Conservation (phyloP, 2,888 invertebrate genomes). For the Chorisops tibialis region DNA sequence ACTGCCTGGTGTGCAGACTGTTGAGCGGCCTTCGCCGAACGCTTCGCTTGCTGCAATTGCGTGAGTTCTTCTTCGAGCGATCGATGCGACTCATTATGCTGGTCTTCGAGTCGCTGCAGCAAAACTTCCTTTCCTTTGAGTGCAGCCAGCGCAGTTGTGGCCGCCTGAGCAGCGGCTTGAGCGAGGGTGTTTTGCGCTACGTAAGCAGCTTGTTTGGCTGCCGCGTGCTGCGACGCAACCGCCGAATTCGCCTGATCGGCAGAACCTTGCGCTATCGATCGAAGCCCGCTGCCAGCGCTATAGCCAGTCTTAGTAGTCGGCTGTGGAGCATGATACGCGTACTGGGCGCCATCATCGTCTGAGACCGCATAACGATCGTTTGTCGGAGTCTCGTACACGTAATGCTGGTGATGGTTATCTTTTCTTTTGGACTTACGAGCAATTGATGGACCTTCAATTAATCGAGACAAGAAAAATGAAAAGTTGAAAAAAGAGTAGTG, state of each 20-base stretch:
- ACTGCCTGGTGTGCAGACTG: constrained; percentile 69
- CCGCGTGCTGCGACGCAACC: constrained; percentile 68
- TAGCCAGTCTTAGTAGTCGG: constrained; percentile 46
- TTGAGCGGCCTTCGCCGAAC: constrained; percentile 66
- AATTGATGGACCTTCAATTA: not conserved
- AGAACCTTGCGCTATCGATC: constrained; percentile 68
- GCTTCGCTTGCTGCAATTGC: constrained; percentile 70
- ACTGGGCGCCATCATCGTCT: constrained; percentile 7
- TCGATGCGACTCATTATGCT: constrained; percentile 69
- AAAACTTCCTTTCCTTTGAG: constrained; percentile 65
- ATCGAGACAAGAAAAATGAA: not conserved
- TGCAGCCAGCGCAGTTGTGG: constrained; percentile 65
- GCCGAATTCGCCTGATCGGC: constrained; percentile 74
- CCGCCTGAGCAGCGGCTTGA: constrained; percentile 70
- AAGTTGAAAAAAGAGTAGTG: not conserved
- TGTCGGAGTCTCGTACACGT: not conserved
- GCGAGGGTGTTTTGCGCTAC: constrained; percentile 74
- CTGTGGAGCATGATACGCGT: not conserved
- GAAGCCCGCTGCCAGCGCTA: constrained; percentile 68
- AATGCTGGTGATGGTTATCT: constrained; percentile 7
- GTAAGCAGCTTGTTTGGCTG: constrained; percentile 74
- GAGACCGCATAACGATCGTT: constrained; percentile 4
- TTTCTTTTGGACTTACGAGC: constrained; percentile 21
- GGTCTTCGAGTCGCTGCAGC: constrained; percentile 66
- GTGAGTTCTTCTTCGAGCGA: constrained; percentile 66